Conservation (phyloP, 2,797 vertebrate species). For the Poeciliopsis paucimaculata region DNA sequence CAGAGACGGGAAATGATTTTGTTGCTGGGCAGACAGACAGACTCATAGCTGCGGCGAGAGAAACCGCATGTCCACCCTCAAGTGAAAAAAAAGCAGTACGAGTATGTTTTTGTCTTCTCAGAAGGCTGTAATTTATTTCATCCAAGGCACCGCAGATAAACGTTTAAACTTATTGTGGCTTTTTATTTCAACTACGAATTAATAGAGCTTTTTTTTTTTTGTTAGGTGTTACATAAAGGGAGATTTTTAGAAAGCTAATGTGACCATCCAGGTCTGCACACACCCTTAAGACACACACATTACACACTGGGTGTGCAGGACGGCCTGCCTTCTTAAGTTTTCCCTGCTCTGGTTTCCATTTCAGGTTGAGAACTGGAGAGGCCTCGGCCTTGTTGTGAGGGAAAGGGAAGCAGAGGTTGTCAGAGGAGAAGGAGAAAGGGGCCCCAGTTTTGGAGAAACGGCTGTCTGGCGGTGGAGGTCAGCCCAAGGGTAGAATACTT, state of each 20-base stretch:
- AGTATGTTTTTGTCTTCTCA: slow-evolving; percentile 51
- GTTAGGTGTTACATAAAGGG: slow-evolving; percentile 17
- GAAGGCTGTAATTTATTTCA: slow-evolving; percentile 57
- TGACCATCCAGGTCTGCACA: slow-evolving; percentile 22
- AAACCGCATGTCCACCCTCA: slow-evolving; percentile 77
- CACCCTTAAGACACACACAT: slow-evolving; percentile 20
- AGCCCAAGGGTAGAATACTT: slow-evolving; percentile 86
- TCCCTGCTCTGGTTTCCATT: slow-evolving; percentile 65
- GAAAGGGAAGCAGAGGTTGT: slow-evolving; percentile 38
- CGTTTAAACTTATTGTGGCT: slow-evolving; percentile 20
- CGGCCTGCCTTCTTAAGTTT: slow-evolving; percentile 61
- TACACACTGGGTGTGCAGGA: slow-evolving; percentile 33
- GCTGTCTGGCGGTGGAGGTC: slow-evolving; percentile 83
- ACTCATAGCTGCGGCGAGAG: slow-evolving; percentile 65
- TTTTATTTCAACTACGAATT: slow-evolving; percentile 29
- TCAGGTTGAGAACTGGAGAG: slow-evolving; percentile 71
- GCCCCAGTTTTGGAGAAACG: slow-evolving; percentile 75
- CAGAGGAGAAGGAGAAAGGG: slow-evolving; percentile 60
- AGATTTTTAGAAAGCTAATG: slow-evolving; percentile 33
- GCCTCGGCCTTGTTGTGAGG: slow-evolving; percentile 49
- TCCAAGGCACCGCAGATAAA: slow-evolving; percentile 47
- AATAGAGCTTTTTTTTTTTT: slow-evolving; percentile 29
- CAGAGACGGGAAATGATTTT: slow-evolving; percentile 80
- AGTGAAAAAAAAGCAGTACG: slow-evolving; percentile 40
- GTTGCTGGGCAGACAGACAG: slow-evolving; percentile 75